Evolutionary conservation across 2,113 vertebrate genomes (phyloP).

Genomic region (Carassius auratus): DNA sequence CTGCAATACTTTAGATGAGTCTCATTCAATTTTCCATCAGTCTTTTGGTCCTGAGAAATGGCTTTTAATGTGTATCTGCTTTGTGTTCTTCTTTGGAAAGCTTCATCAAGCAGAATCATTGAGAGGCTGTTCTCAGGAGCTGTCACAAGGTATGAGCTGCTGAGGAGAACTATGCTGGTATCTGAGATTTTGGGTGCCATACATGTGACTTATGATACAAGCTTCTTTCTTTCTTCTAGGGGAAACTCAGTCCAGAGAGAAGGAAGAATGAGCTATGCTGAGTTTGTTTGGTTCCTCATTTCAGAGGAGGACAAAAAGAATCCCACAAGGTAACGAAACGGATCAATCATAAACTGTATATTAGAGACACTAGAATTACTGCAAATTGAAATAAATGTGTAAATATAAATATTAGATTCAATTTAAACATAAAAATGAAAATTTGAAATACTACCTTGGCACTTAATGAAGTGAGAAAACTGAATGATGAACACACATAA

Average conservation of each 20-base stretch:
- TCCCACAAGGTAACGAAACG: slow-evolving; percentile 83
- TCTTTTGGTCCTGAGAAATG: background rate
- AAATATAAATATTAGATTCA: background rate
- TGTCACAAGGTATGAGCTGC: slow-evolving; percentile 86
- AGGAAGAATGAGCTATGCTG: slow-evolving; percentile 96
- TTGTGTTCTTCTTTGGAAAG: slow-evolving; percentile 71
- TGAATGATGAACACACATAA: background rate
- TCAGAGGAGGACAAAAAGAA: slow-evolving; percentile 98
- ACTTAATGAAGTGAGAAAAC: too few species aligned
- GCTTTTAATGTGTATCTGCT: slow-evolving; percentile 19
- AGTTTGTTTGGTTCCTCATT: slow-evolving; percentile 98
- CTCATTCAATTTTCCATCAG: background rate
- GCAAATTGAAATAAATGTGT: background rate
- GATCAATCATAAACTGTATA: background rate
- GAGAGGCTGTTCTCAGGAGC: slow-evolving; percentile 96
- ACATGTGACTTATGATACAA: background rate
- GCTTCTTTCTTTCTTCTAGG: slow-evolving; percentile 74
- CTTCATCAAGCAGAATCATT: slow-evolving; percentile 93
- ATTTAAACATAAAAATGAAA: background rate
- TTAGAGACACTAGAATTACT: background rate
- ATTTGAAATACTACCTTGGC: background rate
- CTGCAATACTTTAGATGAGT: background rate
- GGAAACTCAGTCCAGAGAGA: slow-evolving; percentile 90
- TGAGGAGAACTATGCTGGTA: background rate
- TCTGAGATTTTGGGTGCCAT: background rate